Evolutionary conservation across 2,888 invertebrate species (phyloP), one percentile per base, ranked within the genome.

Genomic region (Girardia tigrina): DNA sequence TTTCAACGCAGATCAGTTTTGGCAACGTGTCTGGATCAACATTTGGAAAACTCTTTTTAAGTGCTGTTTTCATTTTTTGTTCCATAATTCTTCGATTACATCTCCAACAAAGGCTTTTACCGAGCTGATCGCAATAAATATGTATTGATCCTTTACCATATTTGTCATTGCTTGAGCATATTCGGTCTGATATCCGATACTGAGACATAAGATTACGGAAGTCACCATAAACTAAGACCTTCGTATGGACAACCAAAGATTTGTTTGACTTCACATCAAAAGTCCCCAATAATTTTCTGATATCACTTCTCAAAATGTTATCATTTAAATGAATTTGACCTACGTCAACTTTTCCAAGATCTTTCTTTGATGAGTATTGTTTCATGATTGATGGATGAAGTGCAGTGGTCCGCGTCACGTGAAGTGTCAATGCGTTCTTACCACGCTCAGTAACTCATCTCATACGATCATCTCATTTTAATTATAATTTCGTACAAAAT

Each of bases 331-430:
- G 20, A 56, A 4, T 56, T 16, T 56, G 4, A 56, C n/a, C 23
- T 2, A 56, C 56, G n/a, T 56, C 23, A 2, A 56, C 56, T 56
- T 16, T 56, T 12, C 56, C 56, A 6, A 56, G n/a, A 20, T 56
- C 20, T 12, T 56, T 12, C 4, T 16, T 4, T 8, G 56, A 56
- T 12, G 8, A 36, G 16, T 36, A 12, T 36, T 36, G 8, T 16
- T 56, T 56, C 56, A 56, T 56, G 56, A 56, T 56, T 56, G 56
- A 56, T n/a, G n/a, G n/a, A n/a, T n/a, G n/a, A n/a, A n/a, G n/a
- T n/a, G n/a, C n/a, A n/a, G n/a, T n/a, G n/a, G n/a, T n/a, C n/a
- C n/a, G n/a, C n/a, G n/a, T n/a, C n/a, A n/a, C n/a, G n/a, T n/a
- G n/a, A n/a, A n/a, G n/a, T n/a, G n/a, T n/a, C n/a, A n/a, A n/a